Conservation (phyloP, 2,888 invertebrate species). For the Pyrgus malvae region DNA sequence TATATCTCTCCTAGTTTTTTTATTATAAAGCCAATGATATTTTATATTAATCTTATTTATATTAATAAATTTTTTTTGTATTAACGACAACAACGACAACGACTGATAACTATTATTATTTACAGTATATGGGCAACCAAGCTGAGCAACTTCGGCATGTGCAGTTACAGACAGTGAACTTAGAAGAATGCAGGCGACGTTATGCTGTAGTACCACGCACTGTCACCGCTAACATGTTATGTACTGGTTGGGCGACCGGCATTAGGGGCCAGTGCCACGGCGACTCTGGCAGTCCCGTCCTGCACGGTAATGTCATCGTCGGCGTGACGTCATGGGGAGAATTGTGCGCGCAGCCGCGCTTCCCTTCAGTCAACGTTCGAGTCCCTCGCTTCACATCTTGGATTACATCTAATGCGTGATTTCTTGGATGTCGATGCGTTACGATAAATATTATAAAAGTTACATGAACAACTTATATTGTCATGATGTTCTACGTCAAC, state of each 20-base stretch:
- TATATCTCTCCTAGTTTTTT: no score
- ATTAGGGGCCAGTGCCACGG: constrained; percentile 49
- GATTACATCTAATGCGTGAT: constrained; percentile 39
- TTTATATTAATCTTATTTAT: no score
- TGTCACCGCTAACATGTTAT: constrained; percentile 49
- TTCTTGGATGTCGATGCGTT: no score
- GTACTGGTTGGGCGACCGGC: constrained; percentile 46
- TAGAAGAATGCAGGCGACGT: constrained; percentile 40
- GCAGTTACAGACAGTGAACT: constrained; percentile 46
- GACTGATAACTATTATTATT: no score
- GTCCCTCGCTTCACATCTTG: constrained; percentile 42
- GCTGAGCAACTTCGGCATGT: constrained; percentile 48
- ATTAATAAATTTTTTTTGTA: no score
- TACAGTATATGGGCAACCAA: constrained; percentile 36
- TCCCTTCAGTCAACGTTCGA: constrained; percentile 47
- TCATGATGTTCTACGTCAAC: no score
- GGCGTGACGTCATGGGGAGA: constrained; percentile 47
- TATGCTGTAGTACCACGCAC: constrained; percentile 33
- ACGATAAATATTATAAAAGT: no score
- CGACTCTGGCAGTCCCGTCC: constrained; percentile 49
- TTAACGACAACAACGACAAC: no score
- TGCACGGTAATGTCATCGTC: constrained; percentile 43
- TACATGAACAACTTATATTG: no score
- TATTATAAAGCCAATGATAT: no score
- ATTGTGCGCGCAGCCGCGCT: constrained; percentile 39